Percentiles rank a stretch among this genome's conserved stretches.
These are phyloP conservation scores for Eristalis arbustorum DNA, from an alignment of 2,888 invertebrate species.

Conservation along the genomic window DNA sequence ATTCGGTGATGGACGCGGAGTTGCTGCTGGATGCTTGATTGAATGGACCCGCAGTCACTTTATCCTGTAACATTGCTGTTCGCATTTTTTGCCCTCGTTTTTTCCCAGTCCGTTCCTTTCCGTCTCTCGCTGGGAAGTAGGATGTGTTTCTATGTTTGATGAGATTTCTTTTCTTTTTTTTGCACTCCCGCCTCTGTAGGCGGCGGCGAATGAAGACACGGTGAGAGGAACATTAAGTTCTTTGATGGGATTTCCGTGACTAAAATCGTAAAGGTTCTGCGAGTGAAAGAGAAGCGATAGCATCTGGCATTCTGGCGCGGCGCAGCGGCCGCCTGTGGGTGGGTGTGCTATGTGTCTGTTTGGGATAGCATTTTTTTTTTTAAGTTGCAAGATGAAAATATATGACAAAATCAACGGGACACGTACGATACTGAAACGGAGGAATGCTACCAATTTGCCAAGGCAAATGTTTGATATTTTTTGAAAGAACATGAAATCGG, in stretches of 20 bases:
- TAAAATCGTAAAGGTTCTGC: slow-evolving; percentile 58
- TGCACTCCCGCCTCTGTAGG: slow-evolving; percentile 24
- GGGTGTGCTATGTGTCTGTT: background rate
- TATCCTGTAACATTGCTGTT: slow-evolving; percentile 23
- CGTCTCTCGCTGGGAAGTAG: slow-evolving; percentile 2
- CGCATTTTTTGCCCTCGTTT: background rate
- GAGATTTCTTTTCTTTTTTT: slow-evolving; percentile 9
- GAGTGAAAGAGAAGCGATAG: slow-evolving; percentile 31
- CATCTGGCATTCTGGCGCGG: slow-evolving; percentile 48
- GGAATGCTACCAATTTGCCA: slow-evolving; percentile 44
- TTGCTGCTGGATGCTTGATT: slow-evolving; percentile 59
- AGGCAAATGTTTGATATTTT: slow-evolving; percentile 39
- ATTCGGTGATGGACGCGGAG: slow-evolving; percentile 62
- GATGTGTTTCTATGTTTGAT: slow-evolving; percentile 46
- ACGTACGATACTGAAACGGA: slow-evolving; percentile 50
- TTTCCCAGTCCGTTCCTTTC: background rate
- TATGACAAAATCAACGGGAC: slow-evolving; percentile 56
- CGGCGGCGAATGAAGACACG: slow-evolving; percentile 55
- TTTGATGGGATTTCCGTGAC: slow-evolving; percentile 70
- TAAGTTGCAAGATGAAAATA: slow-evolving; percentile 50
- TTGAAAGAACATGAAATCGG: slow-evolving; percentile 19
- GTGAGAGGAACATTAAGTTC: slow-evolving; percentile 67
- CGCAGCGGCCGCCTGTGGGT: background rate
- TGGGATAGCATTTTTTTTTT: slow-evolving; percentile 14
- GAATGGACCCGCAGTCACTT: slow-evolving; percentile 62